Evolutionary conservation across 2,113 vertebrate species (phyloP).

Genomic region (Pterocles gutturalis): DNA sequence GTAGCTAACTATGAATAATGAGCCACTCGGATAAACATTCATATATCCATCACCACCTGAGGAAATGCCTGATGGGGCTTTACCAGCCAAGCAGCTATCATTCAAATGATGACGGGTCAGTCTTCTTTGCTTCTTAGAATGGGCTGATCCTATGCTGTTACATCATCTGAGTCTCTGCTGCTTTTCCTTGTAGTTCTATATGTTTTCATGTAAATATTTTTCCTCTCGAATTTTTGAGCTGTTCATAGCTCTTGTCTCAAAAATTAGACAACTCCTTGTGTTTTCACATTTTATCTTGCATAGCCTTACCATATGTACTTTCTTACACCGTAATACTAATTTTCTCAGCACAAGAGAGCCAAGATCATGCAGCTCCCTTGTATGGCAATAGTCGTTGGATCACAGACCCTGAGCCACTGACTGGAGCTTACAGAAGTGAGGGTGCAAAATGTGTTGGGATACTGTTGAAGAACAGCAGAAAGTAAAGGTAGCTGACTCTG

Average conservation of each 20-base stretch:
- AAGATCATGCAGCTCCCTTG: accelerated
- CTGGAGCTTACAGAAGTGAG: not conserved
- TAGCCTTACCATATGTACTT: not conserved
- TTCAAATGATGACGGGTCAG: not conserved
- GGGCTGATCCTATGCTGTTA: not conserved
- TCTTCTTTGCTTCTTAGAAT: not conserved
- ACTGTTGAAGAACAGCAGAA: not conserved
- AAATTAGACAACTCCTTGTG: not conserved
- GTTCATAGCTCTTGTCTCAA: not conserved
- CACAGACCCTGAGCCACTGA: not conserved
- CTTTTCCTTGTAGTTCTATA: not conserved
- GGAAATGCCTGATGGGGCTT: not conserved
- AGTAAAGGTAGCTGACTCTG: not conserved
- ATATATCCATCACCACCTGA: not conserved
- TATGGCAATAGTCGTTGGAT: not conserved
- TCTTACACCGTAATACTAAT: not conserved
- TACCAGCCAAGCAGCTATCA: not conserved
- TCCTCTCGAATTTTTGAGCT: not conserved
- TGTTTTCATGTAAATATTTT: not conserved
- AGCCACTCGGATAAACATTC: not conserved
- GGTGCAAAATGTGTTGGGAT: not conserved
- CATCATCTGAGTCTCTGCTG: not conserved
- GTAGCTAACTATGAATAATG: not conserved
- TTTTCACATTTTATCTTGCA: not conserved
- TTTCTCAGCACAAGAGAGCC: not conserved